phyloP scores from a whole-genome alignment of 1,140 invertebrate genomes.

The Pogonomyrmex californicus region DNA sequence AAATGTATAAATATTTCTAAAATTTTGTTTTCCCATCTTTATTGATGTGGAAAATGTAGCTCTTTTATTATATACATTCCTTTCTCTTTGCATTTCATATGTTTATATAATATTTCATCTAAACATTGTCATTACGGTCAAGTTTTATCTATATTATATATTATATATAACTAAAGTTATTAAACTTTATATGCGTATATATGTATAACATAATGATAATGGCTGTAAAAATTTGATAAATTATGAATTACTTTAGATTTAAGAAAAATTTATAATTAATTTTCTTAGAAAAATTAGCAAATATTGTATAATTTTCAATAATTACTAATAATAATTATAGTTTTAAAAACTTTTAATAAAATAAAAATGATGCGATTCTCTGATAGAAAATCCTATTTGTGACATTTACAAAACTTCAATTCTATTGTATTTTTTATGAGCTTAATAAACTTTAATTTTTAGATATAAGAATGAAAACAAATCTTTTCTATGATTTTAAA shows the following conservation, averaged over 20 bases:
- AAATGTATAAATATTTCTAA: slow-evolving; percentile 25
- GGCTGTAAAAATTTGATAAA: slow-evolving; percentile 13
- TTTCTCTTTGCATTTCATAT: slow-evolving; percentile 23
- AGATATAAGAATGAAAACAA: not conserved
- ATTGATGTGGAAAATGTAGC: not conserved
- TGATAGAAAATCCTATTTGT: not conserved
- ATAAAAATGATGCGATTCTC: not conserved
- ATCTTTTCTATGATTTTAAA: slow-evolving; percentile 14
- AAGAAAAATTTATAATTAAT: not conserved
- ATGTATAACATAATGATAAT: not conserved
- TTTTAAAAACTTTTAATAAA: slow-evolving; percentile 13
- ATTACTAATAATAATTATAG: slow-evolving; percentile 21
- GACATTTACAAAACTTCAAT: not conserved
- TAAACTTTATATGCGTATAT: not conserved
- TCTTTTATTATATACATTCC: slow-evolving; percentile 37
- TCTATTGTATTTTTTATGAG: not conserved
- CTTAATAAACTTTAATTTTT: slow-evolving; percentile 6
- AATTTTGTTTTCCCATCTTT: slow-evolving; percentile 18
- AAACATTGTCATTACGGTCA: slow-evolving; percentile 4
- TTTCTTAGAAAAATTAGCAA: not conserved
- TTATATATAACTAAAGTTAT: not conserved
- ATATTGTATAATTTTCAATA: slow-evolving; percentile 8
- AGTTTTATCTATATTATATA: not conserved
- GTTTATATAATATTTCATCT: not conserved
- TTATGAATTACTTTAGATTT: slow-evolving; percentile 17